Evolutionary conservation across 2,113 vertebrate genomes (phyloP).

Genomic region (Microtus pennsylvanicus): DNA sequence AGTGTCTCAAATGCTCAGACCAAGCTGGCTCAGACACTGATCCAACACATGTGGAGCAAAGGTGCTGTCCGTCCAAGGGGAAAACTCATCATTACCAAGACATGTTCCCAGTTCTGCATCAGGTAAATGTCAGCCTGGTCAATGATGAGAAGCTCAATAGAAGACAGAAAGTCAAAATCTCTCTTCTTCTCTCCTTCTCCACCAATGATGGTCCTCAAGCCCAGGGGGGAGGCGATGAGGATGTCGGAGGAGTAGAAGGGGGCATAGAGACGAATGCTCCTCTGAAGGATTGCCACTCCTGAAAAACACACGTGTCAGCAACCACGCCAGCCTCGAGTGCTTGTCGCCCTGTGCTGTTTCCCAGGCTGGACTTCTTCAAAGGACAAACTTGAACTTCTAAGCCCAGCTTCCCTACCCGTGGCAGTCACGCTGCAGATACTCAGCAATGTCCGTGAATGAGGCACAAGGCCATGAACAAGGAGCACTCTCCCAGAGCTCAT

Average conservation of each 20-base stretch:
- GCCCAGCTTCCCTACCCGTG: background rate
- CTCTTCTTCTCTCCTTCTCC: slow-evolving; percentile 94
- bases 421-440: background rate
- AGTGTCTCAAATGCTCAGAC: background rate
- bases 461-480: background rate
- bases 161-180: slow-evolving; percentile 97
- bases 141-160: slow-evolving; percentile 95
- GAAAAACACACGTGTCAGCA: background rate
- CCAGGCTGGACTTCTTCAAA: background rate
- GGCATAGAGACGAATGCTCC: slow-evolving; percentile 94
- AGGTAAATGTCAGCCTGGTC: slow-evolving; percentile 97
- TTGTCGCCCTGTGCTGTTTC: background rate
- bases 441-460: background rate
- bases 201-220: slow-evolving; percentile 95
- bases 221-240: slow-evolving; percentile 96
- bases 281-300: slow-evolving; percentile 94
- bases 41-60: background rate
- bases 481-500: background rate
- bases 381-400: background rate
- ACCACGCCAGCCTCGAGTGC: background rate
- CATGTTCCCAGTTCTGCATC: slow-evolving; percentile 99
- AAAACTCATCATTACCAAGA: slow-evolving; percentile 89
- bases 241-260: slow-evolving; percentile 99
- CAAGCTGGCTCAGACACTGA: background rate
- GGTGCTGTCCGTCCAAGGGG: background rate